Percentiles rank a stretch among this genome's conserved stretches.
These are phyloP conservation scores for Melinaea menophilus DNA, from an alignment of 2,888 invertebrate species.

Conservation along the genomic window DNA sequence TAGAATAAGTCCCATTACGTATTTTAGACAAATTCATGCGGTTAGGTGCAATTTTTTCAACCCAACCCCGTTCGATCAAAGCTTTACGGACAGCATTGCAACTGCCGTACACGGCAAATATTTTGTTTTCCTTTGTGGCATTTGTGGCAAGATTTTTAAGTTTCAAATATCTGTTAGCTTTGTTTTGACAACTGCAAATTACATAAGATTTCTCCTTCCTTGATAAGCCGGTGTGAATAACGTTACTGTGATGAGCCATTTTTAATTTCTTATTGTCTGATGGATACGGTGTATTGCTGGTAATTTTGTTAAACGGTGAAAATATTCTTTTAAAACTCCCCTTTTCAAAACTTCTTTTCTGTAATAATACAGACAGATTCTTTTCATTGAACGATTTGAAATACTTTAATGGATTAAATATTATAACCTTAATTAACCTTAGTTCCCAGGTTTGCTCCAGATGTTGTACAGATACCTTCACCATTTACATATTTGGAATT, in stretches of 20 bases:
- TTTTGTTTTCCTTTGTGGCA: slow-evolving; percentile 73
- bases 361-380: slow-evolving; percentile 27
- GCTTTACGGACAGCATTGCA: slow-evolving; percentile 77
- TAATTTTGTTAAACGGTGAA: slow-evolving; percentile 43
- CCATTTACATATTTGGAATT: slow-evolving; percentile 10
- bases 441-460: slow-evolving; percentile 11
- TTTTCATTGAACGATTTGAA: not conserved
- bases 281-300: slow-evolving; percentile 27
- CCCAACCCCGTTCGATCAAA: slow-evolving; percentile 82
- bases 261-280: slow-evolving; percentile 26
- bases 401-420: not conserved
- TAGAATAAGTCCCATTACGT: slow-evolving; percentile 44
- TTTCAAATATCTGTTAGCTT: slow-evolving; percentile 46
- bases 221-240: slow-evolving; percentile 18
- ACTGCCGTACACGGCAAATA: slow-evolving; percentile 75
- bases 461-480: slow-evolving; percentile 17
- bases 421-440: slow-evolving; percentile 4
- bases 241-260: slow-evolving; percentile 13
- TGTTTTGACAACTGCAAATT: slow-evolving; percentile 55
- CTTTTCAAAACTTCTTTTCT: slow-evolving; percentile 39
- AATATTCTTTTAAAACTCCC: slow-evolving; percentile 39
- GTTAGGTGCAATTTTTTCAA: slow-evolving; percentile 80
- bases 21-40: slow-evolving; percentile 62
- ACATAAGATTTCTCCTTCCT: slow-evolving; percentile 61
- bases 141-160: slow-evolving; percentile 65